A percentile compares a stretch with the other conserved stretches of the same genome.
phyloP scores from a whole-genome alignment of 2,888 invertebrate genomes.

The Seira musarum region DNA sequence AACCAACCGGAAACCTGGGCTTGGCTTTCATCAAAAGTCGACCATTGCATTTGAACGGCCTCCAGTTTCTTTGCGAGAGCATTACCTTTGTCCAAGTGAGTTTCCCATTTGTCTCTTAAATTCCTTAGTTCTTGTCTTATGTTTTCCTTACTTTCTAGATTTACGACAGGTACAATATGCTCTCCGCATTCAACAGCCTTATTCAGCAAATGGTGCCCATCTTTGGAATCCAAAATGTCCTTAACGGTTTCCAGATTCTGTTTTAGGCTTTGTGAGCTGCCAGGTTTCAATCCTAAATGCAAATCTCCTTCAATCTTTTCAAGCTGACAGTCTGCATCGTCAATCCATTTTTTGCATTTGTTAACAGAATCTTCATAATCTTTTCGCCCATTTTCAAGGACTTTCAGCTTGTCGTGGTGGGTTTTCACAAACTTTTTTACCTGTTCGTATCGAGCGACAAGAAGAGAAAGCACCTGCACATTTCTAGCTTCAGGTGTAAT shows the following conservation, averaged over 20 bases:
- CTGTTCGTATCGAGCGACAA: slow-evolving; percentile 83
- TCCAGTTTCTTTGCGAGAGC: slow-evolving; percentile 90
- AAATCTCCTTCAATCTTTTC: slow-evolving; percentile 67
- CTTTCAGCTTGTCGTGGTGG: slow-evolving; percentile 82
- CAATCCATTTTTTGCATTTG: slow-evolving; percentile 85
- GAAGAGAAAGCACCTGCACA: slow-evolving; percentile 84
- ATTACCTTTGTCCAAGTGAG: slow-evolving; percentile 87
- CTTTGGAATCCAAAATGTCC: slow-evolving; percentile 76
- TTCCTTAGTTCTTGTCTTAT: slow-evolving; percentile 87
- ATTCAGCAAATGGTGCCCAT: slow-evolving; percentile 84
- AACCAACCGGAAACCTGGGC: slow-evolving; percentile 91
- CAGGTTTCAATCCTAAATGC: slow-evolving; percentile 74
- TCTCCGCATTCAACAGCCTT: slow-evolving; percentile 90
- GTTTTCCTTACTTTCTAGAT: slow-evolving; percentile 88
- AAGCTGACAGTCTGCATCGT: slow-evolving; percentile 83
- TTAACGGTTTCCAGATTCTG: slow-evolving; percentile 49
- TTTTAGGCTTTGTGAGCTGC: slow-evolving; percentile 23
- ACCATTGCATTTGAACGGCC: slow-evolving; percentile 89
- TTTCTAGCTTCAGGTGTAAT: slow-evolving; percentile 89
- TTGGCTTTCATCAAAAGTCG: slow-evolving; percentile 93
- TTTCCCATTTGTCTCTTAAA: slow-evolving; percentile 87
- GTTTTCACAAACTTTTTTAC: slow-evolving; percentile 81
- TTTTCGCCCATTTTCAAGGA: slow-evolving; percentile 81
- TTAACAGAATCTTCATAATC: slow-evolving; percentile 79
- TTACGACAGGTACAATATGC: slow-evolving; percentile 87